Conservation (phyloP, 2,113 vertebrate genomes). For the Rhodinocichla rosea region DNA sequence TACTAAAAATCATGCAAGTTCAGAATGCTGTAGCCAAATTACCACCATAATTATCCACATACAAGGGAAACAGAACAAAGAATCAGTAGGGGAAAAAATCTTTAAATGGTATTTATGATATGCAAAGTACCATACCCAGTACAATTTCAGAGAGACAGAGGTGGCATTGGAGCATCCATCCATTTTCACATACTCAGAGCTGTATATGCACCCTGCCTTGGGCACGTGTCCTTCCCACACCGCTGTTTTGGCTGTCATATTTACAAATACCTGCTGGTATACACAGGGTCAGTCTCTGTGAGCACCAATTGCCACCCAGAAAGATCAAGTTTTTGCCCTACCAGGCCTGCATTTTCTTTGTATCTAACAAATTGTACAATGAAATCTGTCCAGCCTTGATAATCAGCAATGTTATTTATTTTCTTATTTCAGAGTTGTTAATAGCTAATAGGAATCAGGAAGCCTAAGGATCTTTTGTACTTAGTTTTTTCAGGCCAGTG, state of each 20-base stretch:
- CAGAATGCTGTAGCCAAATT: slow-evolving; percentile 38
- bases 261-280: background rate
- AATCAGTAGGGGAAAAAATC: background rate
- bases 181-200: background rate
- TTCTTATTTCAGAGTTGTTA: background rate
- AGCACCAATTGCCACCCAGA: background rate
- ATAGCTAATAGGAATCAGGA: background rate
- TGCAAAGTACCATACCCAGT: background rate
- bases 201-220: background rate
- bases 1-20: slow-evolving; percentile 41
- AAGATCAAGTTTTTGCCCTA: background rate
- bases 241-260: background rate
- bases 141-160: background rate
- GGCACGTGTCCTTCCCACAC: background rate
- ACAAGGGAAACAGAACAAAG: slow-evolving; percentile 19
- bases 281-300: background rate
- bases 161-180: background rate
- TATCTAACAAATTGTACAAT: background rate
- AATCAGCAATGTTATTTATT: background rate
- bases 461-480: background rate
- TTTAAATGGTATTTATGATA: background rate
- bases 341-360: background rate
- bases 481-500: background rate
- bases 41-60: slow-evolving; percentile 2
- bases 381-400: background rate